A percentile compares a stretch with the other conserved stretches of the same genome.
Evolutionary conservation across 2,113 vertebrate genomes (phyloP).

Genomic region (Pygathrix nemaeus): DNA sequence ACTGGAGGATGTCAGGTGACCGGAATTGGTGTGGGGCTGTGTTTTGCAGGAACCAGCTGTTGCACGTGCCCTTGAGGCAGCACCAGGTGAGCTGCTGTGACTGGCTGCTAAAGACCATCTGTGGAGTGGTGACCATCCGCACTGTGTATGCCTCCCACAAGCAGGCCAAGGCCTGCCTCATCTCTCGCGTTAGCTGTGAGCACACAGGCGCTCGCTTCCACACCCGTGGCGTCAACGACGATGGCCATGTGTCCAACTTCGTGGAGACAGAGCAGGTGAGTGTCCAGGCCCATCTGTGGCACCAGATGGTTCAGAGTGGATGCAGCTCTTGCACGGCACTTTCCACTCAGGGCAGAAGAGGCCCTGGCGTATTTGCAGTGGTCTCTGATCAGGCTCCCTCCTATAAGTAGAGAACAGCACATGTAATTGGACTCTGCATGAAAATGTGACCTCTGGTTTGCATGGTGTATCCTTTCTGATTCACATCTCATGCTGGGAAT

Average conservation of each 20-base stretch:
- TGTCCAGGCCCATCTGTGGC: accelerated
- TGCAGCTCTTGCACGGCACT: not conserved
- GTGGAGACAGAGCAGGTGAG: conserved; percentile 89
- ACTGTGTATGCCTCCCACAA: conserved; percentile 88
- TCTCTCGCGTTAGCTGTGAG: conserved; percentile 88
- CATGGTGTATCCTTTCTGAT: not conserved
- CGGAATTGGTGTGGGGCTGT: accelerated
- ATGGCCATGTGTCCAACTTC: conserved; percentile 88
- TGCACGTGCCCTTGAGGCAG: conserved; percentile 85
- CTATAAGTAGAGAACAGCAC: not conserved
- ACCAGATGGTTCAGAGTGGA: accelerated
- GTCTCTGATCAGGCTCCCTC: not conserved
- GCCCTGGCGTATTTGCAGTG: accelerated
- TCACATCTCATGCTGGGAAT: not conserved
- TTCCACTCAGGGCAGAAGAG: not conserved
- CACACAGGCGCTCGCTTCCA: conserved; percentile 84
- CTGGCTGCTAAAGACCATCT: conserved; percentile 88
- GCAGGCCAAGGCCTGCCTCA: conserved; percentile 89
- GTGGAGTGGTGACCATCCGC: conserved; percentile 86
- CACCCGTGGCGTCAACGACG: conserved; percentile 84
- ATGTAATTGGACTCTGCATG: not conserved
- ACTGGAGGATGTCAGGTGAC: not conserved
- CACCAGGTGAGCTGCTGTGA: conserved; percentile 87
- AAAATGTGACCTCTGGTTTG: not conserved
- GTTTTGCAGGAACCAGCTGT: conserved; percentile 85